Evolutionary conservation across 2,888 invertebrate species (phyloP), one percentile per base, ranked within the genome.

Genomic region (Diplazon laetatorius): DNA sequence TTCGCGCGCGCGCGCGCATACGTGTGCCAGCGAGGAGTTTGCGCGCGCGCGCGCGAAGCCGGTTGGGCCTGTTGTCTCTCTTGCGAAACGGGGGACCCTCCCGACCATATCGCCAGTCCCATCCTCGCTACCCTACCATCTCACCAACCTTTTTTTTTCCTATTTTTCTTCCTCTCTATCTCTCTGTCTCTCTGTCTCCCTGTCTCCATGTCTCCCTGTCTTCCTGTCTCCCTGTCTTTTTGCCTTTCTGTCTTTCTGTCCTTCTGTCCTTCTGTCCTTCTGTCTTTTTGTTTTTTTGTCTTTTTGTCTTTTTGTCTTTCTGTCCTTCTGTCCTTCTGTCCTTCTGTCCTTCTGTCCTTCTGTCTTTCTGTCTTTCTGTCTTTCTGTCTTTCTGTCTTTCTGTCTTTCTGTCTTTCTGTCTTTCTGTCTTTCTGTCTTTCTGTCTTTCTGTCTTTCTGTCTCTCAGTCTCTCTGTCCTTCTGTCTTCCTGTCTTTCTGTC

Each of bases 21-120:
- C 57, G 62, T 63, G 68, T 55, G 63, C 77, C 48, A 57, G 68
- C 69, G 70, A 44, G 48, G 46, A 57, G 5, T 46, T 55, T 37
- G 62, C 48, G 68, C 62, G 70, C 69, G 50, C 60, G 72, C 63
- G 39, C 65, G 76, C 74, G 78, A 81, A 84, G 82, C 81, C 81
- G 80, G 83, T 82, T 81, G 76, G 66, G 79, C 76, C 77, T 83
- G 81, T 82, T 80, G 78, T 75, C 69, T 59, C 69, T 57, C 66
- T 39, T 66, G 62, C 42, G 48, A 57, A 68, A 30, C 30, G 30
- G 6, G 72, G 72, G 71, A 71, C 22, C 9, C 12, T 50, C 37
- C 68, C 63, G 30, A 66, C 35, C 59, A 37, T 44, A 75, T 69
- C 68, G 37, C 18, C 12, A 59, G 37, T 73, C 60, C 52, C 44